phyloP scores from a whole-genome alignment of 2,888 invertebrate genomes.

The Julus scandinavius region DNA sequence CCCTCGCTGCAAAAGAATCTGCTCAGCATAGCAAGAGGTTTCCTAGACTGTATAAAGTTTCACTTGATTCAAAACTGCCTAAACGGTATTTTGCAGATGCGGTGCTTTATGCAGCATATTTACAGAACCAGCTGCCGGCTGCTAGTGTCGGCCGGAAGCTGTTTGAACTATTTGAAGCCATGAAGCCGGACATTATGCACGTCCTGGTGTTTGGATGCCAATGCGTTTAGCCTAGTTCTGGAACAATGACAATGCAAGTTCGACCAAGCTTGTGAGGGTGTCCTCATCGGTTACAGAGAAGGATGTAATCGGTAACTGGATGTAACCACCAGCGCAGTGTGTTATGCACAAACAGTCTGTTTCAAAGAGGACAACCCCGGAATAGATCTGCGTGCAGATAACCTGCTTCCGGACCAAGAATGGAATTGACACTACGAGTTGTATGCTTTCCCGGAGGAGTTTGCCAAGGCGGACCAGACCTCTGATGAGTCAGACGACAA shows the following conservation, averaged over 20 bases:
- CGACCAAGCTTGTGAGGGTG: neutral
- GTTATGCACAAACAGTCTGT: neutral
- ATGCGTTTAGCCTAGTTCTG: neutral
- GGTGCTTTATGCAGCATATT: conserved; percentile 58
- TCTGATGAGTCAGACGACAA: no score
- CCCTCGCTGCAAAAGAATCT: neutral
- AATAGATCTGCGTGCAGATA: neutral
- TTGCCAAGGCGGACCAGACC: neutral
- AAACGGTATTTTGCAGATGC: conserved; percentile 60
- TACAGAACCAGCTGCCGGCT: conserved; percentile 59
- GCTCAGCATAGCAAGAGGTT: neutral
- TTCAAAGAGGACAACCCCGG: neutral
- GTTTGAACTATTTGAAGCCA: conserved; percentile 58
- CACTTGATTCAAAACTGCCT: conserved; percentile 54
- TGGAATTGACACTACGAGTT: no score
- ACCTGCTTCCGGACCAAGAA: neutral
- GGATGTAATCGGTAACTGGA: no score
- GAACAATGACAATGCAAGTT: neutral
- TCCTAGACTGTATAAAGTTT: neutral
- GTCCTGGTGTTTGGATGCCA: conserved; percentile 40
- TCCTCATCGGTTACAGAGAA: neutral
- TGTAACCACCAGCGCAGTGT: no score
- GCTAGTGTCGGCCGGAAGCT: conserved; percentile 57
- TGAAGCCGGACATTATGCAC: conserved; percentile 57
- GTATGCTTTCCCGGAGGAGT: no score